Evolutionary conservation across 2,888 invertebrate genomes (phyloP).

Genomic region (Strigamia maritima): DNA sequence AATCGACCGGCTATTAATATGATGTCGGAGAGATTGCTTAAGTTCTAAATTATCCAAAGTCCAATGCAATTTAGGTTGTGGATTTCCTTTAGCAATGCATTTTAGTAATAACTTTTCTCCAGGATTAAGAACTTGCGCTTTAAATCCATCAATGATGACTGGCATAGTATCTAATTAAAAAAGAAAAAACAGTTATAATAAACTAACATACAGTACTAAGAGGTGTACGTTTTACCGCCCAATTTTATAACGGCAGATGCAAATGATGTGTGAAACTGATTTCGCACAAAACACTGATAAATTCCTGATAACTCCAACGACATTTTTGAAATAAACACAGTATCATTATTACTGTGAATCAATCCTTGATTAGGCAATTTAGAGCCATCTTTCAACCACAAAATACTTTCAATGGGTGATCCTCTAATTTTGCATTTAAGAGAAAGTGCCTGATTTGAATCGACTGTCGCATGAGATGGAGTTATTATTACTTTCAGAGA

Average conservation of each 20-base stretch:
- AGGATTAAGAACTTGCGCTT: background rate
- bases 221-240: background rate
- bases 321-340: constrained; percentile 15
- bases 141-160: background rate
- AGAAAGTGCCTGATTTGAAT: background rate
- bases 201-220: background rate
- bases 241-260: background rate
- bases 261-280: constrained; percentile 5
- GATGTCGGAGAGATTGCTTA: background rate
- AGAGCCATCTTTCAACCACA: constrained; percentile 35
- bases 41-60: background rate
- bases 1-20: background rate
- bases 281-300: constrained; percentile 8
- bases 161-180: background rate
- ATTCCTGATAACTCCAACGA: background rate
- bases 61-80: background rate
- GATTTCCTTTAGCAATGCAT: constrained; percentile 22
- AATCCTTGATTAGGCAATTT: background rate
- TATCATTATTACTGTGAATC: background rate
- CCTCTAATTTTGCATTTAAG: background rate
- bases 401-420: background rate
- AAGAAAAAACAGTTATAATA: background rate
- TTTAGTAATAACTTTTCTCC: background rate
- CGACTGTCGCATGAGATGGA: background rate
- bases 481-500: background rate